Conservation (phyloP, 2,888 invertebrate genomes). For the Chelonus formosanus region DNA sequence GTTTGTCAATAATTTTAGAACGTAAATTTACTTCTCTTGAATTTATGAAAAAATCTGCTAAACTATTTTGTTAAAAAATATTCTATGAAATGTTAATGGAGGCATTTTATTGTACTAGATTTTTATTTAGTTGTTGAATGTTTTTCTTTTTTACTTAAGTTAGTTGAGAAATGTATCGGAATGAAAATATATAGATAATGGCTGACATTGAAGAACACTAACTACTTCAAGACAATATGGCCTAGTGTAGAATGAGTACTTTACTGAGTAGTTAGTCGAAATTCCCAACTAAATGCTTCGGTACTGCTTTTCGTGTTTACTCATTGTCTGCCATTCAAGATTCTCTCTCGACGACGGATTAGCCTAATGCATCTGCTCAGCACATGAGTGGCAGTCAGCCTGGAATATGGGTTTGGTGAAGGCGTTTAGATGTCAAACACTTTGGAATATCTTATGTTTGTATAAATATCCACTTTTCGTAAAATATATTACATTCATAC, state of each 20-base stretch:
- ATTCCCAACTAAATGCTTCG: slow-evolving; percentile 21
- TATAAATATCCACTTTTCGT: not conserved
- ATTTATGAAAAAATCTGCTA: too few species aligned
- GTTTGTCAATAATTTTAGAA: too few species aligned
- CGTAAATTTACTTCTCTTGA: too few species aligned
- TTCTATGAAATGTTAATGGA: too few species aligned
- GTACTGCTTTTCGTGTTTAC: slow-evolving; percentile 25
- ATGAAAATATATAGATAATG: not conserved
- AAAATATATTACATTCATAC: not conserved
- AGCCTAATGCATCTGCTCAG: slow-evolving; percentile 31
- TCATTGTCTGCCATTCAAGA: slow-evolving; percentile 22
- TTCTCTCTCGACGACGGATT: slow-evolving; percentile 25
- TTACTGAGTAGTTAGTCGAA: slow-evolving; percentile 16
- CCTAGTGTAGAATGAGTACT: not conserved
- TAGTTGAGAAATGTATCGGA: too few species aligned
- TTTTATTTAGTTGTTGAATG: too few species aligned
- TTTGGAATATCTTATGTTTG: slow-evolving; percentile 3
- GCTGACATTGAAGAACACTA: slow-evolving; percentile 12
- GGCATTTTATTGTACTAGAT: too few species aligned
- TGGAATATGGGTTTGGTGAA: slow-evolving; percentile 3
- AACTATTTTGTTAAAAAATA: too few species aligned
- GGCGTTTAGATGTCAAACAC: slow-evolving; percentile 18
- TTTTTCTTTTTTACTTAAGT: too few species aligned
- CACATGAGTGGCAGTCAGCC: slow-evolving; percentile 20
- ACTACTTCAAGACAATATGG: not conserved